A percentile compares a stretch with the other conserved stretches of the same genome.
These are phyloP conservation scores for Festucalex cinctus DNA, from an alignment of 2,113 vertebrate genomes.

Conservation along the genomic window DNA sequence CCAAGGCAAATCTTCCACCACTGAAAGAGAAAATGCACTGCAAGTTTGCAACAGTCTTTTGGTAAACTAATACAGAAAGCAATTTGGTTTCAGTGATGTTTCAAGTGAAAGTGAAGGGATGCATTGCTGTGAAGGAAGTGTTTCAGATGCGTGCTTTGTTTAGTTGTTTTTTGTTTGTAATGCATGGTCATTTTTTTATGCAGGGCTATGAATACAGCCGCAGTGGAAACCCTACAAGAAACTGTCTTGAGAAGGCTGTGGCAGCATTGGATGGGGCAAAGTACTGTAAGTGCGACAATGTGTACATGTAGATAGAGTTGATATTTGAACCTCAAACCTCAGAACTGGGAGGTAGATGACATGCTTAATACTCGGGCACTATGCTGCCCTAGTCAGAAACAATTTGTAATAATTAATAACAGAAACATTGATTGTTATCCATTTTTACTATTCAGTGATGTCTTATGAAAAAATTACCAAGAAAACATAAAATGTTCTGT, in stretches of 20 bases:
- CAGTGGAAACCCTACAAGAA: slow-evolving; percentile 89
- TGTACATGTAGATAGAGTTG: not conserved
- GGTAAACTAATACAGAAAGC: not conserved
- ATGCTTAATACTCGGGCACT: too few species aligned
- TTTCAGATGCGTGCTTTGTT: not conserved
- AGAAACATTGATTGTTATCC: too few species aligned
- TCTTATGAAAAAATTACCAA: too few species aligned
- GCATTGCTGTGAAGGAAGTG: not conserved
- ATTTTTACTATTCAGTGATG: too few species aligned
- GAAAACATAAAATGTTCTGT: too few species aligned
- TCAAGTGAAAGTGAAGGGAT: not conserved
- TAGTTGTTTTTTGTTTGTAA: not conserved
- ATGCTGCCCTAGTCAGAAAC: too few species aligned
- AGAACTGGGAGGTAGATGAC: not conserved
- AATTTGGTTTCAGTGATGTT: not conserved
- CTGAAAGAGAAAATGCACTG: not conserved
- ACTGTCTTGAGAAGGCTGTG: slow-evolving; percentile 84
- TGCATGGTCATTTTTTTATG: not conserved
- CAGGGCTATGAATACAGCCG: slow-evolving; percentile 90
- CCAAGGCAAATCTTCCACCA: not conserved
- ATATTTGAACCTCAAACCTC: too few species aligned
- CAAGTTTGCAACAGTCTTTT: not conserved
- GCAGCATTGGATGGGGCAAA: slow-evolving; percentile 88
- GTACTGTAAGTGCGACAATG: slow-evolving; percentile 75
- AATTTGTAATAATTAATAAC: too few species aligned